phyloP scores from a whole-genome alignment of 2,888 invertebrate species.

The Phragmatobia fuliginosa region DNA sequence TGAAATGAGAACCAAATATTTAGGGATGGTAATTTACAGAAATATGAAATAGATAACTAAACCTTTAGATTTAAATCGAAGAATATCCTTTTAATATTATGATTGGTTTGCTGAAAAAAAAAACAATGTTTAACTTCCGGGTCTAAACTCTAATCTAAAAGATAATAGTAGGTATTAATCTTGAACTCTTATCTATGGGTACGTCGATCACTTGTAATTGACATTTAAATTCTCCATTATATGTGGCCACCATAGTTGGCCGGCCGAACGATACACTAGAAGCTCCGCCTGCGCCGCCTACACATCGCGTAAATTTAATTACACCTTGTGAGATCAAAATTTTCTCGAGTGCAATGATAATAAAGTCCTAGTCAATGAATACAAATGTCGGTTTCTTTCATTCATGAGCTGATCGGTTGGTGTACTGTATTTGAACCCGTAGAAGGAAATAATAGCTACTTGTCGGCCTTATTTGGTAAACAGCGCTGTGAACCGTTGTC shows the following conservation, averaged over 20 bases:
- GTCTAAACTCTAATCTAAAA: conserved; percentile 28
- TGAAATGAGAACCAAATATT: not conserved
- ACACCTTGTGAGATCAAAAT: conserved; percentile 51
- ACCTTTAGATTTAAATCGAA: too few species aligned
- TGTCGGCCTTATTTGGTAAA: conserved; percentile 71
- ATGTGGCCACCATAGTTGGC: conserved; percentile 64
- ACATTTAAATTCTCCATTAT: conserved; percentile 77
- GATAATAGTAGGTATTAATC: conserved; percentile 57
- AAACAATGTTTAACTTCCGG: conserved; percentile 14
- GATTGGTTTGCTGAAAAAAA: too few species aligned
- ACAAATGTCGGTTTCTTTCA: conserved; percentile 44
- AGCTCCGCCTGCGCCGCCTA: conserved; percentile 54
- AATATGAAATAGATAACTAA: too few species aligned
- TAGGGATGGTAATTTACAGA: not conserved
- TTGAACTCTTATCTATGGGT: conserved; percentile 49
- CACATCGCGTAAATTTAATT: conserved; percentile 49
- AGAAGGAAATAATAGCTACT: conserved; percentile 70
- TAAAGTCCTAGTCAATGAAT: conserved; percentile 43
- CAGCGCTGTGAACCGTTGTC: conserved; percentile 57
- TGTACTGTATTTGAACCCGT: conserved; percentile 42
- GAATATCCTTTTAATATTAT: not conserved
- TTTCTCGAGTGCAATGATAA: conserved; percentile 39
- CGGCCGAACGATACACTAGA: conserved; percentile 57
- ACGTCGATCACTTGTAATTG: conserved; percentile 69
- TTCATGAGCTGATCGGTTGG: conserved; percentile 44